Conservation (phyloP, 2,113 vertebrate species). For the Hiodon alosoides region DNA sequence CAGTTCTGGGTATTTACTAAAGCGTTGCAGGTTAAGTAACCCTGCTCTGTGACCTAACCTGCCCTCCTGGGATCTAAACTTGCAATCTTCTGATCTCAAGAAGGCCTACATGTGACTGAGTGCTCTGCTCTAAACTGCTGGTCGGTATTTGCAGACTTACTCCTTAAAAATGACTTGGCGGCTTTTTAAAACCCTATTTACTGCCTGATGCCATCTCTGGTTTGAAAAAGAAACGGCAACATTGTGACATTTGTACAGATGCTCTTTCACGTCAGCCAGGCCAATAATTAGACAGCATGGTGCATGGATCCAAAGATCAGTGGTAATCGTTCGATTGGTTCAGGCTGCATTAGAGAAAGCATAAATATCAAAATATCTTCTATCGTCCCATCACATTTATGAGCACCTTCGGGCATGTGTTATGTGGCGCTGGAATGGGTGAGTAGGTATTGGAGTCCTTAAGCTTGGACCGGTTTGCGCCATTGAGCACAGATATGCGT, state of each 20-base stretch:
- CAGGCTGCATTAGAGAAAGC: not conserved
- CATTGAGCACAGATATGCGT: not conserved
- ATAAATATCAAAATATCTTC: too few species aligned
- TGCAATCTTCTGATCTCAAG: not conserved
- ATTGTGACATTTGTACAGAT: not conserved
- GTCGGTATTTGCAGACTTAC: too few species aligned
- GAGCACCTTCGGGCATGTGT: too few species aligned
- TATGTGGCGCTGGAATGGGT: not conserved
- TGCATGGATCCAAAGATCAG: not conserved
- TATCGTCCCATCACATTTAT: too few species aligned
- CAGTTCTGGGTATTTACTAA: not conserved
- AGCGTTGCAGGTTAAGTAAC: not conserved
- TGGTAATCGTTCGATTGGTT: not conserved
- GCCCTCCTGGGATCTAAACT: slow-evolving; percentile 2
- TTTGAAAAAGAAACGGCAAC: not conserved
- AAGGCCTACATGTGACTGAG: too few species aligned
- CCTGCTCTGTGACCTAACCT: not conserved
- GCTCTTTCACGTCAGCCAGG: not conserved
- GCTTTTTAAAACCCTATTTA: not conserved
- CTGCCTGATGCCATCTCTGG: not conserved
- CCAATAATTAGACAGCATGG: not conserved
- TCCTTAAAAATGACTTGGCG: not conserved
- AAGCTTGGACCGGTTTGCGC: not conserved
- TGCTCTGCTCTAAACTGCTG: too few species aligned
- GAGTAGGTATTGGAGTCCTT: not conserved